These are phyloP conservation scores for Arctopsyche grandis DNA, from an alignment of 1,140 invertebrate genomes.

Conservation along the genomic window DNA sequence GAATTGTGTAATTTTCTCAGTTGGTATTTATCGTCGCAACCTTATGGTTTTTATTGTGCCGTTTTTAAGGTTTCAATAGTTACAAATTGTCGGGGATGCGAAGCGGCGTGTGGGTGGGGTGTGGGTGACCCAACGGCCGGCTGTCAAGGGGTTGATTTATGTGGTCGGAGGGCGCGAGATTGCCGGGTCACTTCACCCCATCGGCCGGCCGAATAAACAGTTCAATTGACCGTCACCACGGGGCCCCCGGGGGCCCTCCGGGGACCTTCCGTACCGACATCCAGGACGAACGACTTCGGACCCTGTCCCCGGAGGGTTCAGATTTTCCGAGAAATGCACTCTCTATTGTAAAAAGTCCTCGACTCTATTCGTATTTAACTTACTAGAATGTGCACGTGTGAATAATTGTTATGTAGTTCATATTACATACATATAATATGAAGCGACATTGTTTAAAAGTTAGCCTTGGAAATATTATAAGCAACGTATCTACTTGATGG, in stretches of 20 bases:
- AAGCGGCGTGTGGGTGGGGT: not conserved
- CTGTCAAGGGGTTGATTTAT: slow-evolving; percentile 40
- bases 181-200: slow-evolving; percentile 38
- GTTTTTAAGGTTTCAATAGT: not conserved
- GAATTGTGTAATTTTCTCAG: too few relatives aligned
- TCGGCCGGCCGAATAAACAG: slow-evolving; percentile 40
- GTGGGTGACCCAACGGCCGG: not conserved
- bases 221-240: slow-evolving; percentile 38
- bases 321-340: not conserved
- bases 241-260: not conserved
- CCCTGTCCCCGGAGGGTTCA: slow-evolving; percentile 3
- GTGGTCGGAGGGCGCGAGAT: slow-evolving; percentile 39
- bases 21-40: too few relatives aligned
- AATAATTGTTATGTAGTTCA: too few relatives aligned
- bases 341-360: not conserved
- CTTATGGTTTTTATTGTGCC: not conserved
- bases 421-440: too few relatives aligned
- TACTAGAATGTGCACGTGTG: too few relatives aligned
- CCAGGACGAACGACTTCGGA: not conserved
- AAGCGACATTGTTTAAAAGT: too few relatives aligned
- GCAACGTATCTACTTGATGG: too few relatives aligned
- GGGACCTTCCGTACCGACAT: not conserved
- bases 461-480: too few relatives aligned
- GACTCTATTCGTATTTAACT: not conserved
- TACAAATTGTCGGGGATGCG: not conserved